Conservation (phyloP, 2,797 vertebrate genomes). For the Moxostoma hubbsi region DNA sequence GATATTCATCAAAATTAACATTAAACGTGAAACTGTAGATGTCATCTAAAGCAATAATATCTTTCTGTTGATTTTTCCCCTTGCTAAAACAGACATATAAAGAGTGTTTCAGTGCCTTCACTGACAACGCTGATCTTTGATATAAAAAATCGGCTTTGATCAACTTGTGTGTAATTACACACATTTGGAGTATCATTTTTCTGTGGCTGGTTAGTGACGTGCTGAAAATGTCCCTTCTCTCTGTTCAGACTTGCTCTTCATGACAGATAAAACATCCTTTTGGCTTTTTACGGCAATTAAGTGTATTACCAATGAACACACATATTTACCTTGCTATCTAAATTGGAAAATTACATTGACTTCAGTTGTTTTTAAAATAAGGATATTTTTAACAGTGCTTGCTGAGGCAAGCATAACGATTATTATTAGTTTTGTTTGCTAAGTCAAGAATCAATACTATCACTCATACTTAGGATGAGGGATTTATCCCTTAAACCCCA, state of each 20-base stretch:
- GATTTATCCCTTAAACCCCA: too few relatives aligned
- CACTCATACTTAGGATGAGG: too few relatives aligned
- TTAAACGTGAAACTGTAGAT: conserved; percentile 13
- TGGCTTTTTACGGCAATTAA: background rate
- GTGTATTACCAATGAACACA: background rate
- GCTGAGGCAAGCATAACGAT: too few relatives aligned
- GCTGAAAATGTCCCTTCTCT: conserved; percentile 17
- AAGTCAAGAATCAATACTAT: too few relatives aligned
- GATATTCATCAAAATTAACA: conserved; percentile 38
- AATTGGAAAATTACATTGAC: too few relatives aligned
- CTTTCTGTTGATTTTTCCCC: background rate
- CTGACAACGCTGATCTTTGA: conserved; percentile 2
- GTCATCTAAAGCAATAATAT: background rate
- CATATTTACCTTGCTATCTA: too few relatives aligned
- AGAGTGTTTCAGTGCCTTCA: background rate
- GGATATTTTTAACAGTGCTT: too few relatives aligned
- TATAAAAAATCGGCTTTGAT: conserved; percentile 46
- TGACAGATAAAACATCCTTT: background rate
- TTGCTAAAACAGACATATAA: background rate
- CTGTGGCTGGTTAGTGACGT: conserved; percentile 1
- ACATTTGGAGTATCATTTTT: conserved; percentile 32
- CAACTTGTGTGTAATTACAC: conserved; percentile 40
- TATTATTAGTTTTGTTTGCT: too few relatives aligned
- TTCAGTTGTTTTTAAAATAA: too few relatives aligned
- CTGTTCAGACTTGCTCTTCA: conserved; percentile 36